phyloP scores from a whole-genome alignment of 2,797 vertebrate species.

The Aplochiton taeniatus region DNA sequence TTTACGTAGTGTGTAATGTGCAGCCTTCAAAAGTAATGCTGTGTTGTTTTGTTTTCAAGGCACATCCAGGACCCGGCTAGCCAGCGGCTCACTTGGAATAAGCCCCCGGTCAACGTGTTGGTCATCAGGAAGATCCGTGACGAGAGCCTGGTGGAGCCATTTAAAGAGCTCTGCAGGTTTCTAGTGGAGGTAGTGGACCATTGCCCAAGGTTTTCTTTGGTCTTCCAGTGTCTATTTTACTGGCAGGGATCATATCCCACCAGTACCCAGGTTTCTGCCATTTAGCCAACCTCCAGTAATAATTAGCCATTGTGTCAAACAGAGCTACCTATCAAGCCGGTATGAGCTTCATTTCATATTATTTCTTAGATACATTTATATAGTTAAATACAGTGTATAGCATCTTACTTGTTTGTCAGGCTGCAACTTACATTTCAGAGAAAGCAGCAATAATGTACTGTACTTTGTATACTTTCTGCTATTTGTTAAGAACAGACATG shows the following conservation, averaged over 20 bases:
- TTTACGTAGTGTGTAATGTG: constrained; percentile 7
- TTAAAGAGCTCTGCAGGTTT: constrained; percentile 82
- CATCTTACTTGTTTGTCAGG: too few species aligned
- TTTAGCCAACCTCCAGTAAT: too few species aligned
- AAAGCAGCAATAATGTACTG: too few species aligned
- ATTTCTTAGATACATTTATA: too few species aligned
- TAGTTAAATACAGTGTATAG: too few species aligned
- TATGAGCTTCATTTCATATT: too few species aligned
- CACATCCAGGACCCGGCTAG: constrained; percentile 85
- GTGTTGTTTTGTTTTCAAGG: constrained; percentile 56
- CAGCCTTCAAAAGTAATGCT: constrained; percentile 6
- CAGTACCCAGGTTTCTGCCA: too few species aligned
- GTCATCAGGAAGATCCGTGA: constrained; percentile 82
- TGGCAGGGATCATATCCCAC: background rate
- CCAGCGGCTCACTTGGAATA: constrained; percentile 82
- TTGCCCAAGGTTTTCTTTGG: background rate
- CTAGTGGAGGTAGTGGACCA: constrained; percentile 73
- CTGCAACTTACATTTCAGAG: too few species aligned
- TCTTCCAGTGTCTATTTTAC: background rate
- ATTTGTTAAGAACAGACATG: too few species aligned
- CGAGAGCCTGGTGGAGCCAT: constrained; percentile 78
- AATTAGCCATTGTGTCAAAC: too few species aligned
- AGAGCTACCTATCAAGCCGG: too few species aligned
- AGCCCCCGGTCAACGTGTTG: constrained; percentile 78
- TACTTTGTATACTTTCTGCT: too few species aligned